Evolutionary conservation across 2,888 invertebrate species (phyloP), one percentile per base, ranked within the genome.

Genomic region (Rapana venosa): DNA sequence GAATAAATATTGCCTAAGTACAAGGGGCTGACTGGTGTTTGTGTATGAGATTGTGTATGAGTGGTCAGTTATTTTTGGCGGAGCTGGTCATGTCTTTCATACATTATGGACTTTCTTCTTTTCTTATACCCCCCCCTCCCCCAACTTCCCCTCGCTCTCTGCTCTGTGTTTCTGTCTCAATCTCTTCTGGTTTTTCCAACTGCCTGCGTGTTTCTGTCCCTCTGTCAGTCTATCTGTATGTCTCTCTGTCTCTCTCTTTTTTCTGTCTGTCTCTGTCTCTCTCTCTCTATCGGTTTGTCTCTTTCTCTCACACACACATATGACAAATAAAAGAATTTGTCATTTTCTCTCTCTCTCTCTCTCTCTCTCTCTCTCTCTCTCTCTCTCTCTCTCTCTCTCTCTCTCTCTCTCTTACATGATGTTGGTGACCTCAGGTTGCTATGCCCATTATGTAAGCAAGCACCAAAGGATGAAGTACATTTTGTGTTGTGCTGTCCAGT

Each of bases 121-220:
- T 47, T 47, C 47, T 47, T 47, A 2, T 47, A 47, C 47, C 47
- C 47, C 47, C 47, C 47, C 47, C 47, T 8, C 47, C 47, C 47
- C 47, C 47, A n/a, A n/a, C 47, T 8, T 47, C 47, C 47, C 47
- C 47, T 2, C 47, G 20, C 17, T 66, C 66, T 66, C 66, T 47
- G 20, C 66, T 22, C 11, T 79, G n/a, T 5, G 47, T 36, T 47
- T 87, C 30, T 32, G 47, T 87, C 6, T 77, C 0, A 77, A 30
- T 30, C 36, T 47, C 35, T 77, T 8, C 47, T 0, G 35, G 77
- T 77, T 77, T 66, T 77, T 79, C 56, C n/a, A 30, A n/a, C 47
- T 77, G 87, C 36, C 47, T 35, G 87, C n/a, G 56, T 87, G 32
- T 87, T n/a, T 87, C 26, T 77, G 77, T 87, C 35, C 5, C 15